Base-by-base conservation (phyloP, 2,113 vertebrate genomes). In the Tricholaema leucomelas region DNA sequence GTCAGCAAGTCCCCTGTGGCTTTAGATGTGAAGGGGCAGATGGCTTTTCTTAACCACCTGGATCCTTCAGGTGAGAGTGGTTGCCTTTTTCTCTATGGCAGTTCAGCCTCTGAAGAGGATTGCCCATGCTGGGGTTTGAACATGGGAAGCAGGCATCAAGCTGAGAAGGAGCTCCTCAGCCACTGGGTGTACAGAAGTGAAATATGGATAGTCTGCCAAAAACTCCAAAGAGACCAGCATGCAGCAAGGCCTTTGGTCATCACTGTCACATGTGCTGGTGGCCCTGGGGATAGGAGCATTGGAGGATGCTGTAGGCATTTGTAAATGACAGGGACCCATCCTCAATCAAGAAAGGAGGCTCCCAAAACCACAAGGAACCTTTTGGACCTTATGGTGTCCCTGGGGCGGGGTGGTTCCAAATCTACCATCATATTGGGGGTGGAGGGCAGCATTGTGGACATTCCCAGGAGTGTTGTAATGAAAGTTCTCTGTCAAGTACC, bases 171-270 rank as follows among this genome's bases (percentile, higher is more conserved):
- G 35, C 24, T 66, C 55, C 33, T 92, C 25, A 42, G 59, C 11
- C 46, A 2, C n/a, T 52, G 42, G 44, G 4, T 4, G 2, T 3
- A 73, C 27, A 69, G 61, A 48, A 80, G 28, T 12, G 35, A 30
- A 76, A 21, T n/a, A n/a, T 10, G 61, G 52, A 15, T 2, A 13
- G 8, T 30, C 81, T 85, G 35, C 50, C 25, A 76, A 54, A 69
- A 42, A 2, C 6, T 1, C 30, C 0, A 0, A 18, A 27, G n/a
- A 72, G 54, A 16, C 18, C 59, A 58, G 44, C 0, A 1, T 59
- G 56, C 40, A 63, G 33, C 15, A 15, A 36, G 15, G 25, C 13
- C 56, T 85, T 76, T 30, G 25, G 19, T 6, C 28, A 25, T 30
- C 38, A 38, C 35, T 31, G n/a, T 42, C 11, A 1, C 44, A 2